Evolutionary conservation across 2,113 vertebrate genomes (phyloP).

Genomic region (Datnioides undecimradiatus): DNA sequence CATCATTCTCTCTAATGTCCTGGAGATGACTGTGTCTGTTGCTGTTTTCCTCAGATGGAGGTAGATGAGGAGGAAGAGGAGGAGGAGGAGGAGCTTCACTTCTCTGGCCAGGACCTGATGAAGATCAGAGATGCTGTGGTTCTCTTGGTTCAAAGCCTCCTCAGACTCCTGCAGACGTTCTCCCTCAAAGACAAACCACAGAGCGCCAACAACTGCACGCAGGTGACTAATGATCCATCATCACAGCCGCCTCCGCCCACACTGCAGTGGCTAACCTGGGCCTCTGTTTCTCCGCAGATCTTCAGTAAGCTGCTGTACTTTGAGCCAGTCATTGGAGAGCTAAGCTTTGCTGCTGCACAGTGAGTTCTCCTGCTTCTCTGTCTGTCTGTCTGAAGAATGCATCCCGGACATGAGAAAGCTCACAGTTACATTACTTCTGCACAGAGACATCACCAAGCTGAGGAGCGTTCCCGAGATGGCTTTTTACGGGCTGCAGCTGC

Average conservation of each 20-base stretch:
- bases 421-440: constrained; percentile 14
- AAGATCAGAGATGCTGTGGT: constrained; percentile 86
- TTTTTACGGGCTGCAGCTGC: constrained; percentile 86
- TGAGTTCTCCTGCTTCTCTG: constrained; percentile 38
- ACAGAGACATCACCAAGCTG: constrained; percentile 82
- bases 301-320: constrained; percentile 88
- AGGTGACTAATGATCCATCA: constrained; percentile 76
- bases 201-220: constrained; percentile 85
- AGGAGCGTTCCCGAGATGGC: constrained; percentile 89
- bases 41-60: constrained; percentile 75
- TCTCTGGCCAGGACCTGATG: constrained; percentile 86
- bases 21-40: neutral
- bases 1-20: no score
- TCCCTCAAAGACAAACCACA: constrained; percentile 88
- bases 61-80: constrained; percentile 76
- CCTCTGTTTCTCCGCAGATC: constrained; percentile 80
- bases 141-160: constrained; percentile 86
- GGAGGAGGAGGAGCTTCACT: constrained; percentile 83
- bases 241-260: neutral
- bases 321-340: constrained; percentile 83
- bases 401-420: neutral
- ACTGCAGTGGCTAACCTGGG: no score
- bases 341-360: constrained; percentile 69
- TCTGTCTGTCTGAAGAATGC: neutral
- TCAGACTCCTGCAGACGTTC: constrained; percentile 88